Evolutionary conservation across 2,888 invertebrate species (phyloP), one percentile per base, ranked within the genome.

Genomic region (Dione juno): DNA sequence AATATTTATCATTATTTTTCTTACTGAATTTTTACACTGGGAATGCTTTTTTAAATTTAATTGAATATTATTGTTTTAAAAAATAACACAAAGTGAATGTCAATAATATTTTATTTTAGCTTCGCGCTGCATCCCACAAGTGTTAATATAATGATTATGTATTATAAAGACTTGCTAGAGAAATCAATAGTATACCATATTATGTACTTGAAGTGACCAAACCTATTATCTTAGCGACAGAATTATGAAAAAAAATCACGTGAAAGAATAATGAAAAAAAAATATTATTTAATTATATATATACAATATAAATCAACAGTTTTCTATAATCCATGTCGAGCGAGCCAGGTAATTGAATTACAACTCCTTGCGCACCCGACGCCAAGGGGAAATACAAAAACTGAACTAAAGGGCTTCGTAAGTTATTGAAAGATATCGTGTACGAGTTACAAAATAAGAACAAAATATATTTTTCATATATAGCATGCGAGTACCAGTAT

Each of bases 321-420:
- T 71, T 65, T 76, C 76, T 66, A 73, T 78, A 74, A 82, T 69
- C 81, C 70, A 58, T 77, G 78, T 76, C 79, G 76, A 78, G 78
- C 82, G 84, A 85, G 85, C 80, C 81, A 77, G 77, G 86, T 90
- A 89, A 90, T 88, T 88, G 82, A 86, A 89, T 90, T 90, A 89
- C 84, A 83, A 82, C 84, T 87, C 84, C 83, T 86, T 84, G 75
- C 61, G 77, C 65, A 69, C 69, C 45, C 72, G 67, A 69, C 43
- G 71, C 70, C 74, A 69, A 75, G 71, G 75, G 74, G 67, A 66
- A 71, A 71, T 74, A 76, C 70, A 74, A 71, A 74, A 76, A 73
- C 66, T 72, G 63, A 68, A 69, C 73, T 75, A 67, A 66, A 81
- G 70, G 89, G 87, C 85, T 88, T 89, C 88, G 79, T 84, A 85